These are phyloP conservation scores for Seira ritae DNA, from an alignment of 2,888 invertebrate genomes.

Conservation along the genomic window DNA sequence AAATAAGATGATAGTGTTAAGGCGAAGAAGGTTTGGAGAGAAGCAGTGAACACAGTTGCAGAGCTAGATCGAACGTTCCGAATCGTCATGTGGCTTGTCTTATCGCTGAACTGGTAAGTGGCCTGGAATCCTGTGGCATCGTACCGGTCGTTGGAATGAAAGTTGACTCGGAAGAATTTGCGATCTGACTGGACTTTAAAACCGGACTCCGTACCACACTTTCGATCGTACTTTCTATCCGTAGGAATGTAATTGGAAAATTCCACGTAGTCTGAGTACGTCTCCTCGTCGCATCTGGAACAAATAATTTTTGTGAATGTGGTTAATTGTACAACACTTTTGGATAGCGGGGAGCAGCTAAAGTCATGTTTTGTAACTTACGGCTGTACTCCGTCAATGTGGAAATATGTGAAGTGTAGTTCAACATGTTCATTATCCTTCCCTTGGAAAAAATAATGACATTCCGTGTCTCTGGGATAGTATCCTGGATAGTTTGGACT, in stretches of 20 bases:
- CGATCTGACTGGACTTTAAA: conserved; percentile 76
- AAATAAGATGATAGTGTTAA: not conserved
- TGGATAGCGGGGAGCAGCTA: too few species aligned
- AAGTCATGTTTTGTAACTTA: conserved; percentile 79
- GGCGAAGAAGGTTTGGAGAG: not conserved
- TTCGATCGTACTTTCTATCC: conserved; percentile 91
- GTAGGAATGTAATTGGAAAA: conserved; percentile 95
- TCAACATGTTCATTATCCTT: conserved; percentile 86
- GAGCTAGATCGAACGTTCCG: conserved; percentile 50
- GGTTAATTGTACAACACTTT: too few species aligned
- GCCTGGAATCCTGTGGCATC: conserved; percentile 97
- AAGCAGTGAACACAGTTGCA: not conserved
- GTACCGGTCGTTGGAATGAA: conserved; percentile 93
- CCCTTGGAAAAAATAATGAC: conserved; percentile 94
- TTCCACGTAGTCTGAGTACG: conserved; percentile 96
- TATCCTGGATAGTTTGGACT: conserved; percentile 94
- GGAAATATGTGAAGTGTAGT: conserved; percentile 92
- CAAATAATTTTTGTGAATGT: conserved; percentile 74
- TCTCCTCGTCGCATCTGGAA: conserved; percentile 89
- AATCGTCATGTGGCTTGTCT: conserved; percentile 54
- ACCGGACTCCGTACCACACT: conserved; percentile 90
- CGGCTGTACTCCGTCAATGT: conserved; percentile 94
- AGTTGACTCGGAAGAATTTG: conserved; percentile 83
- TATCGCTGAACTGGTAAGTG: conserved; percentile 70
- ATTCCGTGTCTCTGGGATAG: conserved; percentile 92